These are phyloP conservation scores for Spilogale gracilis DNA, from an alignment of 2,113 vertebrate genomes.

Conservation along the genomic window DNA sequence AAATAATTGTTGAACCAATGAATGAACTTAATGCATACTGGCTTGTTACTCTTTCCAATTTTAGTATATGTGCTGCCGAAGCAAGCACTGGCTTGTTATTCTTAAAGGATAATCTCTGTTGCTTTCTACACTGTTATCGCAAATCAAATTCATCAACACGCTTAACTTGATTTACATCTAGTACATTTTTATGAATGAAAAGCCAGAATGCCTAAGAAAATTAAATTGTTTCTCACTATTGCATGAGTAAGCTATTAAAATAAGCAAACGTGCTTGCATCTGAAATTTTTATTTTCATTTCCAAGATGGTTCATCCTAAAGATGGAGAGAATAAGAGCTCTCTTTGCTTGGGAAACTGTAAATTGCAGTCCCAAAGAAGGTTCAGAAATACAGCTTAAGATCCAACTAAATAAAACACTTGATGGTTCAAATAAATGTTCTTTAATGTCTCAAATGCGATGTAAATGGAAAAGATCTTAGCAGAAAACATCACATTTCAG, in stretches of 20 bases:
- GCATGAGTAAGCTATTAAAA: conserved; percentile 16
- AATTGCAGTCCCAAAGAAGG: neutral
- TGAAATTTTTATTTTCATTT: neutral
- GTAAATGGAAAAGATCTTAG: neutral
- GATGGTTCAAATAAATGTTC: neutral
- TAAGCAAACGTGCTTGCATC: neutral
- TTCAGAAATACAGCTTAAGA: conserved; percentile 45
- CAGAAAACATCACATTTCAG: neutral
- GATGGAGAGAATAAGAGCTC: conserved; percentile 16
- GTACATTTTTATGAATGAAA: conserved; percentile 45
- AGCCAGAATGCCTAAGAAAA: conserved; percentile 35
- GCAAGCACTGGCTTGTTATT: conserved; percentile 1
- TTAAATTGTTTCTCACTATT: neutral
- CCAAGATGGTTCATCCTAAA: conserved; percentile 20
- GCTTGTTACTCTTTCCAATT: conserved; percentile 36
- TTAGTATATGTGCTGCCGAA: too few species aligned
- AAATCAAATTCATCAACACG: conserved; percentile 72
- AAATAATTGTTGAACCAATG: conserved; percentile 21
- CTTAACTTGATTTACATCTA: conserved; percentile 7
- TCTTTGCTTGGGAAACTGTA: conserved; percentile 42
- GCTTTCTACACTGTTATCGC: conserved; percentile 71
- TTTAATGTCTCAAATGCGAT: neutral
- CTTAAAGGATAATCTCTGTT: conserved; percentile 64
- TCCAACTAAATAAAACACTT: neutral
- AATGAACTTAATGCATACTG: neutral